Conservation (phyloP, 2,113 vertebrate genomes). For the Clarias batrachus region DNA sequence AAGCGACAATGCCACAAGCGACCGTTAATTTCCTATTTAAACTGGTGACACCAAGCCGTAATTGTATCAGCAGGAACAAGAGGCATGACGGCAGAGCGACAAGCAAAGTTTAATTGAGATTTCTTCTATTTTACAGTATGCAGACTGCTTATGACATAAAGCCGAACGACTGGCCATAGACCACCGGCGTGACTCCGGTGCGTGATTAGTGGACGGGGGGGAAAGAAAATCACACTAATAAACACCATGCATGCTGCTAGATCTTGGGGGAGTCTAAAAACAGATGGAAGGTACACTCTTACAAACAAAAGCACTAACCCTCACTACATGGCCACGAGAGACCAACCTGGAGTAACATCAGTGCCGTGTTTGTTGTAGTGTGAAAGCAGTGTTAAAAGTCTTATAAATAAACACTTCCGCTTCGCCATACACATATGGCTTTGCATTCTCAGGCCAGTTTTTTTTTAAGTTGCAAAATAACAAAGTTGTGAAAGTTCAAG, state of each 20-base stretch:
- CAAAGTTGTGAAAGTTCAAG: slow-evolving; percentile 48
- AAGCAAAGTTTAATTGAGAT: neutral
- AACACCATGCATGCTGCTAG: neutral
- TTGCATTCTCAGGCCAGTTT: neutral
- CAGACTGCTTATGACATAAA: neutral
- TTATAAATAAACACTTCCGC: neutral
- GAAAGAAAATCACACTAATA: neutral
- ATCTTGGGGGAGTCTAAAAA: neutral
- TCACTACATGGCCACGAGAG: neutral
- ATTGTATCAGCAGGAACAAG: neutral
- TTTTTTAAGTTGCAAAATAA: neutral
- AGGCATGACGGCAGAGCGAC: neutral
- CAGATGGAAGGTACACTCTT: slow-evolving; percentile 4
- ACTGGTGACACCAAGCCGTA: neutral
- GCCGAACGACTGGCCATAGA: neutral
- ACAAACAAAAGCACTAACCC: slow-evolving; percentile 5
- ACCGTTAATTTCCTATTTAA: neutral
- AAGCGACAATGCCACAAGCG: neutral
- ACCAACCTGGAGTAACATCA: neutral
- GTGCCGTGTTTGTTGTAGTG: neutral
- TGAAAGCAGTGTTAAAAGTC: neutral
- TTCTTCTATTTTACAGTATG: neutral
- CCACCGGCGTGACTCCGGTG: neutral
- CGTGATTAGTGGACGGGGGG: neutral
- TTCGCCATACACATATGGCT: neutral